phyloP scores from a whole-genome alignment of 2,797 vertebrate species.

The Leptatherina wallacei region DNA sequence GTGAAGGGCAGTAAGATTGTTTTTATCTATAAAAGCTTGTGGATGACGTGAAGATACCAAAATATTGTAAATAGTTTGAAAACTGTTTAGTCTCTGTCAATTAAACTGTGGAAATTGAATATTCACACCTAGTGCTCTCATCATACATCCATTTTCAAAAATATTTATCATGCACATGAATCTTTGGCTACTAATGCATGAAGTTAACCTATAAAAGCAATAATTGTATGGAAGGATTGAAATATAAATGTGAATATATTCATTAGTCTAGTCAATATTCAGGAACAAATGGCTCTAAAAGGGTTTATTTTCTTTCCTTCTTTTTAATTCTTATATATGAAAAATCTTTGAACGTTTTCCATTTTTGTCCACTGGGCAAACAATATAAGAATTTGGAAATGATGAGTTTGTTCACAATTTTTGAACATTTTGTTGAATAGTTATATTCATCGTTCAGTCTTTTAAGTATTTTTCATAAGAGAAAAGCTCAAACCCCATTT shows the following conservation, averaged over 20 bases:
- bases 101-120: neutral
- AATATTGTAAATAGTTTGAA: neutral
- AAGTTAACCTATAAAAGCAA: neutral
- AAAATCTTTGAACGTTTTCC: neutral
- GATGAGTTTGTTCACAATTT: neutral
- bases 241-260: neutral
- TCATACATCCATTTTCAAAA: neutral
- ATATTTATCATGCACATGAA: too few relatives aligned
- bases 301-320: neutral
- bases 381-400: neutral
- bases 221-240: neutral
- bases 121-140: neutral
- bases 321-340: neutral
- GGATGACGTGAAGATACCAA: neutral
- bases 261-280: neutral
- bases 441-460: neutral
- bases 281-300: neutral
- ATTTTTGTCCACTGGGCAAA: neutral
- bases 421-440: neutral
- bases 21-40: neutral
- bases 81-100: neutral
- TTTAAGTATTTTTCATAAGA: neutral
- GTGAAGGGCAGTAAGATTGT: slow-evolving; percentile 3
- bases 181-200: neutral
- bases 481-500: neutral